Conservation (phyloP, 1,140 invertebrate species). For the Trachymyrmex cornetzi region DNA sequence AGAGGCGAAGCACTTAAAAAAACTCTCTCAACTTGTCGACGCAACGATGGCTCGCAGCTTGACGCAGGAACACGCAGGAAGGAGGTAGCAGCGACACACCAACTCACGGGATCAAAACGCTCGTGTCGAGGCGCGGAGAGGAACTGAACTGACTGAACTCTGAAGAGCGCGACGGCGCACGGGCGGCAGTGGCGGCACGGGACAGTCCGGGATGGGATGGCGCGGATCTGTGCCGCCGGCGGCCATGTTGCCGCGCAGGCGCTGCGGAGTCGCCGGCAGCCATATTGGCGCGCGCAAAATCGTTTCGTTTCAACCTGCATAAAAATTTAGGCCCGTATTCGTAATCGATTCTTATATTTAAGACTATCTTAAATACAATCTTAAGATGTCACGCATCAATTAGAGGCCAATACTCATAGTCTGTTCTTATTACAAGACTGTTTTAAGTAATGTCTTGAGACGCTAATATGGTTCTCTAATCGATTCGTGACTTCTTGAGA, state of each 20-base stretch:
- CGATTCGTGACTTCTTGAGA: no score
- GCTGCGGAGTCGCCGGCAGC: not conserved
- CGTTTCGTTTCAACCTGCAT: not conserved
- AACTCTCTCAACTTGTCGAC: conserved; percentile 39
- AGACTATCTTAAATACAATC: no score
- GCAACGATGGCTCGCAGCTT: conserved; percentile 11
- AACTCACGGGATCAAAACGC: conserved; percentile 64
- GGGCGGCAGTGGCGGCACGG: no score
- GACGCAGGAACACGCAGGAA: not conserved
- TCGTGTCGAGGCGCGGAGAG: conserved; percentile 75
- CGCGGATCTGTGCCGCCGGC: not conserved
- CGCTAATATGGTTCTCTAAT: no score
- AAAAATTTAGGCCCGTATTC: not conserved
- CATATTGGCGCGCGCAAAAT: not conserved
- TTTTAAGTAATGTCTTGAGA: no score
- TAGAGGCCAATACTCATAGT: no score
- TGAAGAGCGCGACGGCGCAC: no score
- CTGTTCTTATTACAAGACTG: no score
- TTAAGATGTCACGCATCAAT: no score
- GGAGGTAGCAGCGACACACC: conserved; percentile 19
- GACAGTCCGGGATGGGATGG: no score
- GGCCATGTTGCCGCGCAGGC: not conserved
- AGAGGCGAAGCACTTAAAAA: conserved; percentile 44
- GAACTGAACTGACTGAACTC: not conserved
- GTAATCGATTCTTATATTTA: no score